These are phyloP conservation scores for Phycodurus eques DNA, from an alignment of 2,113 vertebrate species.

Conservation along the genomic window DNA sequence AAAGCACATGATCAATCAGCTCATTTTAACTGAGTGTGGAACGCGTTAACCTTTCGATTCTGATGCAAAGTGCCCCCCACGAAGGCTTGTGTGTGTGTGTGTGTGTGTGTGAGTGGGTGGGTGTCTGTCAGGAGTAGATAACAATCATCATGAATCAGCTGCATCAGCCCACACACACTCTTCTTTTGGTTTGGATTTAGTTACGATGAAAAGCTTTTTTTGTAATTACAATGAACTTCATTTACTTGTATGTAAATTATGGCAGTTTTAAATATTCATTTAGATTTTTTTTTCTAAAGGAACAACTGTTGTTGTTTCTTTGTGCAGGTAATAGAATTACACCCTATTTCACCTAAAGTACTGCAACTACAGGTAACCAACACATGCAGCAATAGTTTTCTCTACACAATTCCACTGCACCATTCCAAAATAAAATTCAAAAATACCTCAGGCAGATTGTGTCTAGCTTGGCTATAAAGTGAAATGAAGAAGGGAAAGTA, in stretches of 20 bases:
- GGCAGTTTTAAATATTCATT: background rate
- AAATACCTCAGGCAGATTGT: conserved; percentile 49
- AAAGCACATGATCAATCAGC: conserved; percentile 42
- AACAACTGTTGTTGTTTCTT: background rate
- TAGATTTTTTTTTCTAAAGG: background rate
- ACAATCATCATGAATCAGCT: conserved; percentile 8
- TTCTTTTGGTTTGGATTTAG: background rate
- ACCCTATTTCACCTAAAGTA: background rate
- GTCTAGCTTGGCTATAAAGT: conserved; percentile 38
- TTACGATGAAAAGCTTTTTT: background rate
- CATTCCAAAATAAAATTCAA: conserved; percentile 1
- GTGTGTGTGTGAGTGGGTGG: background rate
- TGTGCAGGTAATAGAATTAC: background rate
- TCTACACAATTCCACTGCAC: background rate
- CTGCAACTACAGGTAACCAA: background rate
- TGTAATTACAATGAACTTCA: background rate
- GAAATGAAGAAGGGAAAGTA: conserved; percentile 21
- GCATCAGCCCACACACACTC: background rate
- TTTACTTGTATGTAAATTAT: background rate
- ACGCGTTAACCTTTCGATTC: conserved; percentile 52
- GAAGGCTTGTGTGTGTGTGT: conserved; percentile 1
- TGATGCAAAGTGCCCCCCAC: conserved; percentile 9
- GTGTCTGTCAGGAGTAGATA: background rate
- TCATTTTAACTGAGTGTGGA: conserved; percentile 19
- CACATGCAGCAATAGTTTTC: background rate